Evolutionary conservation across 2,888 invertebrate species (phyloP), one percentile per base, ranked within the genome.

Genomic region (Ochropleura plecta): DNA sequence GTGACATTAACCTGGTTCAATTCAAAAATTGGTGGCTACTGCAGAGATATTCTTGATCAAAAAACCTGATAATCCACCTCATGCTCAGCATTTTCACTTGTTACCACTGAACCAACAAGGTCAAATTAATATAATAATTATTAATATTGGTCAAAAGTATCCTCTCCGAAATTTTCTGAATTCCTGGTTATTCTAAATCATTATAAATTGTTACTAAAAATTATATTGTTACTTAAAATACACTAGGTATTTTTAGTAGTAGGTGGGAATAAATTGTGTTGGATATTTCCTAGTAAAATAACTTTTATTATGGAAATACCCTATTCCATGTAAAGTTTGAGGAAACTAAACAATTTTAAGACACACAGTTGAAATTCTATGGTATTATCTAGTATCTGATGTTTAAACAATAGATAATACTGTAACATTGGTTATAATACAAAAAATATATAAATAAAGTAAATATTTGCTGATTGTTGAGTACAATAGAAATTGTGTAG

Each of bases 401-500:
- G 48, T 57, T 18, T 62, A 70, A 68, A 73, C 42, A 60, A 42
- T 20, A 55, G 10, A 40, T 40, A 59, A 49, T 49, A 16, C 49
- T 49, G 30, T 30, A 53, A 55, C n/a, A 55, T 12, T 6, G 30
- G 14, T 30, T 8, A 16, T 0, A 30, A 57, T 30, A 44, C 20
- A 44, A 65, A 49, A 53, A 44, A 16, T 30, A 1, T 67, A 44
- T 55, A 49, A 60, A 67, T 55, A 30, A 62, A 49, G 6, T n/a
- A 59, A 67, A 70, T 78, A 69, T 66, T 72, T 77, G 60, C 46
- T 62, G 10, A 49, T 18, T 48, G 48, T 59, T 8, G 30, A 55
- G 42, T 63, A 72, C 62, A 73, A 73, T 78, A 70, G 69, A 44
- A 67, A 77, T 60, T 55, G 30, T 46, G 9, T 16, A 70, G 16